These are phyloP conservation scores for Gymnocheta viridis DNA, from an alignment of 2,888 invertebrate genomes.

Conservation along the genomic window DNA sequence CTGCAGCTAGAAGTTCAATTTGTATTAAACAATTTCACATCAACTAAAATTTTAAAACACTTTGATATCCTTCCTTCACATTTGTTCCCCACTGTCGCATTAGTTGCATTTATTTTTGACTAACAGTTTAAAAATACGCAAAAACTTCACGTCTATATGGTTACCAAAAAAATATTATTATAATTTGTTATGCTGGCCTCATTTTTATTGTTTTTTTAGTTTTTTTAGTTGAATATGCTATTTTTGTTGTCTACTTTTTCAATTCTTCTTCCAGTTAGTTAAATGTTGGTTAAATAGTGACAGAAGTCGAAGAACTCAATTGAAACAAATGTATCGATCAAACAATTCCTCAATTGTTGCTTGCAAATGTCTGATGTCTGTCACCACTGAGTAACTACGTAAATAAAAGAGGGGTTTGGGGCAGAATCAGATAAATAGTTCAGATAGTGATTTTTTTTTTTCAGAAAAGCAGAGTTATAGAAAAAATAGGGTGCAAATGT, in stretches of 20 bases:
- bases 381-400: neutral
- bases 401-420: neutral
- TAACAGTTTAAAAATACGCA: neutral
- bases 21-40: too few species aligned
- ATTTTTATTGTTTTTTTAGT: conserved; percentile 26
- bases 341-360: conserved; percentile 75
- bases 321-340: conserved; percentile 76
- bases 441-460: conserved; percentile 9
- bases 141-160: conserved; percentile 41
- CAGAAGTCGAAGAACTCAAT: conserved; percentile 74
- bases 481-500: neutral
- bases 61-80: too few species aligned
- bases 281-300: conserved; percentile 71
- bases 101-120: neutral
- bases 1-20: too few species aligned
- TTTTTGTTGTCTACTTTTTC: neutral
- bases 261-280: conserved; percentile 8
- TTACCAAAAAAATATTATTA: too few species aligned
- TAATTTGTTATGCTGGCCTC: conserved; percentile 57
- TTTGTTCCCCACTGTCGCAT: too few species aligned
- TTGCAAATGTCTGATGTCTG: conserved; percentile 54
- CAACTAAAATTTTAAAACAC: too few species aligned
- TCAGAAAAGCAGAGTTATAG: neutral
- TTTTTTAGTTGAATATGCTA: neutral
- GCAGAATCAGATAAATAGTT: conserved; percentile 2